Percentiles rank a stretch among this genome's conserved stretches.
Evolutionary conservation across 2,888 invertebrate species (phyloP).

Genomic region (Perizoma flavofasciatum): DNA sequence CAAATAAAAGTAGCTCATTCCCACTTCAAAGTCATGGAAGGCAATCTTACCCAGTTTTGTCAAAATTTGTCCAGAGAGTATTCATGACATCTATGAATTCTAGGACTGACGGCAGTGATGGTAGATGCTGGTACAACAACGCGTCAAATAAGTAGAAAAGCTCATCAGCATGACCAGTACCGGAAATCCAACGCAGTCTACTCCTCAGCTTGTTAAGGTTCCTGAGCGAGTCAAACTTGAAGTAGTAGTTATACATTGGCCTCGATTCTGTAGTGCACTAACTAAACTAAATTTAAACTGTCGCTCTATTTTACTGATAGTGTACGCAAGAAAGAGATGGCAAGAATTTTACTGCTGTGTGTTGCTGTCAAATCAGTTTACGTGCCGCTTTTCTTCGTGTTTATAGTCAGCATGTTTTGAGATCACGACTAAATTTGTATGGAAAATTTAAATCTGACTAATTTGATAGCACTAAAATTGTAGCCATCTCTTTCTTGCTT

Average conservation of each 20-base stretch:
- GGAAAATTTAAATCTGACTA: too few relatives aligned
- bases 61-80: conserved; percentile 23
- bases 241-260: conserved; percentile 52
- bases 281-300: too few relatives aligned
- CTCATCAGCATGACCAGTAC: conserved; percentile 49
- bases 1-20: conserved; percentile 14
- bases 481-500: too few relatives aligned
- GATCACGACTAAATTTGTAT: too few relatives aligned
- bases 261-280: too few relatives aligned
- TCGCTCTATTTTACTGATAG: too few relatives aligned
- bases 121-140: conserved; percentile 23
- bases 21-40: conserved; percentile 24
- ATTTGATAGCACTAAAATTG: too few relatives aligned
- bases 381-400: too few relatives aligned
- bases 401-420: too few relatives aligned
- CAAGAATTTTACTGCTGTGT: too few relatives aligned
- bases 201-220: conserved; percentile 45
- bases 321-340: too few relatives aligned
- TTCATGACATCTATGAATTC: conserved; percentile 18
- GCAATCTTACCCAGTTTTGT: conserved; percentile 28
- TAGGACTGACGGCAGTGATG: conserved; percentile 12
- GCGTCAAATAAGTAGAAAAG: conserved; percentile 45
- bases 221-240: conserved; percentile 47
- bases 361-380: too few relatives aligned
- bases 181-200: conserved; percentile 33